Percentiles rank a stretch among this genome's conserved stretches.
phyloP scores from a whole-genome alignment of 2,113 vertebrate genomes.

The Eulemur rufifrons region DNA sequence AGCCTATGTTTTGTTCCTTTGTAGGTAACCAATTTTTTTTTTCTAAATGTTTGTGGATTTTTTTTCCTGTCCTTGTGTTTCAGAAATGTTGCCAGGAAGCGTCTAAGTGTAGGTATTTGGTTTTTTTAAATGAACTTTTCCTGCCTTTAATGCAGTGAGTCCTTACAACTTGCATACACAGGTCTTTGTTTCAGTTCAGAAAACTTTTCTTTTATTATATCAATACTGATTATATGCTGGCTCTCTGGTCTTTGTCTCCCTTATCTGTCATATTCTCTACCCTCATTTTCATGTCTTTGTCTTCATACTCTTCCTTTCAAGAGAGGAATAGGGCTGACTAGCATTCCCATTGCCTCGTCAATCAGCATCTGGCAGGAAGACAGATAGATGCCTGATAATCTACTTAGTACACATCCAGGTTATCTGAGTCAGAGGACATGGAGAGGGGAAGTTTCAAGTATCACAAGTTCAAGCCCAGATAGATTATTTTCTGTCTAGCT shows the following conservation, averaged over 20 bases:
- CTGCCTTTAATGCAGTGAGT: neutral
- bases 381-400: neutral
- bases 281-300: neutral
- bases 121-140: neutral
- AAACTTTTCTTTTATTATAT: neutral
- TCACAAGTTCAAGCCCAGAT: neutral
- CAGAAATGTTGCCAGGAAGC: neutral
- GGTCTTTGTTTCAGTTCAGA: neutral
- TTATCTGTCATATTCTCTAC: neutral
- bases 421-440: neutral
- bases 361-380: neutral
- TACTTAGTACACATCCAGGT: neutral
- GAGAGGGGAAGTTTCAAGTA: neutral
- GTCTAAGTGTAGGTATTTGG: neutral
- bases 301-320: neutral
- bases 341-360: neutral
- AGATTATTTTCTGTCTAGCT: neutral
- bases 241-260: neutral
- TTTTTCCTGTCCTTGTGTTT: neutral
- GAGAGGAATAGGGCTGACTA: neutral
- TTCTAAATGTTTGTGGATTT: neutral
- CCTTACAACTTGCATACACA: neutral
- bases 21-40: neutral
- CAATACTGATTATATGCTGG: neutral
- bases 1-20: neutral